Base-by-base conservation (phyloP, 2,797 vertebrate genomes). In the Sorex maritimensis region DNA sequence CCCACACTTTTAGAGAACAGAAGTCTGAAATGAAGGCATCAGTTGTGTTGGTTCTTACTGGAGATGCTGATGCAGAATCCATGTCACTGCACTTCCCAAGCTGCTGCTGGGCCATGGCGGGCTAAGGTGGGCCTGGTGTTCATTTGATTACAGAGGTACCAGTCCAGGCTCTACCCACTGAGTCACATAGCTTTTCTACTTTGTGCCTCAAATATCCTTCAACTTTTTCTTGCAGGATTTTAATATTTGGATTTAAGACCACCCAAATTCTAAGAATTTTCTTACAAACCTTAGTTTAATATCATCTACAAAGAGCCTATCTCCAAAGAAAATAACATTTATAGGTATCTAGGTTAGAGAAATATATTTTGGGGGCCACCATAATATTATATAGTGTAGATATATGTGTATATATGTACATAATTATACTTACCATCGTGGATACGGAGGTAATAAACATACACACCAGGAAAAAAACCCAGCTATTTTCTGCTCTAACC, bases 241-340 rank as follows among this genome's bases (percentile, higher is more conserved):
- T 7, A 55, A 23, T 28, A 55, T 28, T 28, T 69, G 13, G 17
- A 46, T 38, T 75, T 44, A 81, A 78, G 63, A 24, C 26, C 17
- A 34, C 14, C 23, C n/a, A 52, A 81, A 80, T n/a, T 74, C n/a
- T 6, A 74, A 9, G 10, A 79, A 68, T 63, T 75, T 34, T 68
- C 52, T 68, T 41, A 86, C 86, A n/a, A 61, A 52, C 38, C 41
- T 71, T 69, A 74, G 67, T 78, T 74, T 38, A 74, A 73, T 78
- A 68, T 38, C 4, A 74, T 19, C 6, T 44, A 21, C 24, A 86
- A 93, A 63, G 46, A 77, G 17, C 21, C 63, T 61, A 71, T 71
- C 84, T 73, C 38, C 52, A 82, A 85, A 72, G 55, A 41, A 86
- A 34, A 24, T 90, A 5, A 11, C 4, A 28, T 63, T 72, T 34